Percentiles rank a stretch among this genome's conserved stretches.
Conservation (phyloP, 2,888 invertebrate species). For the Leptopterna dolabrata region DNA sequence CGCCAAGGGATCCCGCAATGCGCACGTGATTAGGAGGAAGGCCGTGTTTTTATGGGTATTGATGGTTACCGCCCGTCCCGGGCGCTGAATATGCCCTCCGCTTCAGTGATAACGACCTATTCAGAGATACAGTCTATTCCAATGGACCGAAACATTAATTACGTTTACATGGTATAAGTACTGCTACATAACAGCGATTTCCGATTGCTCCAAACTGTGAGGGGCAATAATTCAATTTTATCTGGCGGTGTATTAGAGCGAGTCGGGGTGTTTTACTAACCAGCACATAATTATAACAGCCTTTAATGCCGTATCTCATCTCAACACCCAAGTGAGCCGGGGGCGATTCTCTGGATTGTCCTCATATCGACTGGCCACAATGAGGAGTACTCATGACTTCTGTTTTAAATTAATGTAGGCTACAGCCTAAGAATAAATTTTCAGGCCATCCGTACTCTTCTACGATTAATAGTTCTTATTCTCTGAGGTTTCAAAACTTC, state of each 20-base stretch:
- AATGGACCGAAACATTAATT: neutral
- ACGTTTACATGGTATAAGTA: constrained; percentile 14
- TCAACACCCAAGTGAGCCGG: neutral
- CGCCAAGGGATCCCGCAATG: neutral
- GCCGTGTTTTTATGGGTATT: constrained; percentile 22
- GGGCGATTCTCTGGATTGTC: neutral
- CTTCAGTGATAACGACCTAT: constrained; percentile 12
- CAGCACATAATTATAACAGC: neutral
- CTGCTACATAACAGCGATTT: neutral
- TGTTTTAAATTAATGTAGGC: too few species aligned
- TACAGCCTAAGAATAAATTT: too few species aligned
- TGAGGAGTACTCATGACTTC: too few species aligned
- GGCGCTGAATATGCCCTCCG: neutral
- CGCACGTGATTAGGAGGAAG: neutral
- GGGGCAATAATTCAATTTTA: neutral
- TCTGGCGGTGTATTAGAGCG: neutral
- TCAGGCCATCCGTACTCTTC: too few species aligned
- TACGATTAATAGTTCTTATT: too few species aligned
- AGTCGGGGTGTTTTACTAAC: neutral
- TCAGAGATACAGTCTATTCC: constrained; percentile 3
- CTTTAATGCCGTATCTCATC: neutral
- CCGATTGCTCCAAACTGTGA: neutral
- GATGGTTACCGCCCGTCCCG: neutral
- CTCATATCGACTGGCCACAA: too few species aligned
- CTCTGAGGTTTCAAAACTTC: too few species aligned